Conservation (phyloP, 92 coral and sea anemone species). For the Blastomussa wellsi region DNA sequence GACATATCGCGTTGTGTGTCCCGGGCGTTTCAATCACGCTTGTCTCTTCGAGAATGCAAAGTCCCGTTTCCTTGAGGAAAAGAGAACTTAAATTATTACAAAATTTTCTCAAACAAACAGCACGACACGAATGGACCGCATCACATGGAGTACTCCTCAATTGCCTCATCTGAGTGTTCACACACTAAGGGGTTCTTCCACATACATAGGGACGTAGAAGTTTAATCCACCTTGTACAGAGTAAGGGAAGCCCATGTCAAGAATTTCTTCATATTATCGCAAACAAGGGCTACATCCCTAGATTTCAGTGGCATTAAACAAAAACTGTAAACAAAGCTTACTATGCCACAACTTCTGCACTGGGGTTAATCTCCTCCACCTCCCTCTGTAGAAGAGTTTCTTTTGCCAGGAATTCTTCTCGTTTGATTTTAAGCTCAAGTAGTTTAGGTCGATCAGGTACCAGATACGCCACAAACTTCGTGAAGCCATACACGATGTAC, state of each 20-base stretch:
- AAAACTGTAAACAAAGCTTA: conserved; percentile 1
- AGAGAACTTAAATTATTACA: too few species aligned
- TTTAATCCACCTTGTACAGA: not conserved
- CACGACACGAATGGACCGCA: too few species aligned
- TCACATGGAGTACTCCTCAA: too few species aligned
- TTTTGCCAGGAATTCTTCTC: conserved; percentile 92
- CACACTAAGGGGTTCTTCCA: too few species aligned
- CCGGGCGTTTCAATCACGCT: too few species aligned
- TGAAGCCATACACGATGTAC: conserved; percentile 88
- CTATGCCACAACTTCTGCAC: conserved; percentile 16
- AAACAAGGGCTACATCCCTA: not conserved
- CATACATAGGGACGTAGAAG: too few species aligned
- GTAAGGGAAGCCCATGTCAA: not conserved
- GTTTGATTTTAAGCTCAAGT: conserved; percentile 81
- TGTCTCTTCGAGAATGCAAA: too few species aligned
- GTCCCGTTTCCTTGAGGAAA: too few species aligned
- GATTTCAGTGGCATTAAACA: not conserved
- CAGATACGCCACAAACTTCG: conserved; percentile 90
- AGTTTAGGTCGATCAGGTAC: conserved; percentile 92
- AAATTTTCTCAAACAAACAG: too few species aligned
- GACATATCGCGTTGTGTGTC: too few species aligned
- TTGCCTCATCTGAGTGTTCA: too few species aligned
- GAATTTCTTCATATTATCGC: too few species aligned
- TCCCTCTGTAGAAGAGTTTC: conserved; percentile 64
- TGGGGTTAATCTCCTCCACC: conserved; percentile 14